Conservation (phyloP, 2,797 vertebrate species). For the Pipistrellus kuhlii region DNA sequence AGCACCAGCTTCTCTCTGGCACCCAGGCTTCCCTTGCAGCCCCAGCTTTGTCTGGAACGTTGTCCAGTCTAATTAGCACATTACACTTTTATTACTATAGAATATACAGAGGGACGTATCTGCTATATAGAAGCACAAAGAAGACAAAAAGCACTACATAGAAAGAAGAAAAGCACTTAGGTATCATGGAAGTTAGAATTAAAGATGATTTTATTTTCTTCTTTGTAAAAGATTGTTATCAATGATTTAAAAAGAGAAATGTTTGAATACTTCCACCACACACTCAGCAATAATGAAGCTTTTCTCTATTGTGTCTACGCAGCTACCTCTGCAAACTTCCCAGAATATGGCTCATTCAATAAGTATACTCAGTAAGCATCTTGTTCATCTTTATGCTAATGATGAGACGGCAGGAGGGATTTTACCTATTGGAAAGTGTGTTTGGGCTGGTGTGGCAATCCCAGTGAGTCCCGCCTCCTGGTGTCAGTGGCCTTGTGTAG, state of each 20-base stretch:
- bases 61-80: too few relatives aligned
- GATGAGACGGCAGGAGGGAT: not conserved
- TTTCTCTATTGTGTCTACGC: not conserved
- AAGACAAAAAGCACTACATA: not conserved
- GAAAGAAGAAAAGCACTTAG: not conserved
- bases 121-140: not conserved
- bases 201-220: conserved; percentile 32
- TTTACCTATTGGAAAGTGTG: not conserved
- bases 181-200: not conserved
- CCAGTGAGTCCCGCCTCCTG: not conserved
- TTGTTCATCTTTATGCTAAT: not conserved
- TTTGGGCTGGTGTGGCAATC: not conserved
- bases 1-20: too few relatives aligned
- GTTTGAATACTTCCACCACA: not conserved
- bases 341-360: not conserved
- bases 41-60: too few relatives aligned
- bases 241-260: conserved; percentile 34
- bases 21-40: too few relatives aligned
- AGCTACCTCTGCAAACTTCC: not conserved
- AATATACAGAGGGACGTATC: not conserved
- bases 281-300: not conserved
- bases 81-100: too few relatives aligned
- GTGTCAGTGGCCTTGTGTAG: not conserved
- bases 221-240: conserved; percentile 26
- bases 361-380: not conserved